Evolutionary conservation across 2,888 invertebrate species (phyloP).

Genomic region (Craniophora ligustri): DNA sequence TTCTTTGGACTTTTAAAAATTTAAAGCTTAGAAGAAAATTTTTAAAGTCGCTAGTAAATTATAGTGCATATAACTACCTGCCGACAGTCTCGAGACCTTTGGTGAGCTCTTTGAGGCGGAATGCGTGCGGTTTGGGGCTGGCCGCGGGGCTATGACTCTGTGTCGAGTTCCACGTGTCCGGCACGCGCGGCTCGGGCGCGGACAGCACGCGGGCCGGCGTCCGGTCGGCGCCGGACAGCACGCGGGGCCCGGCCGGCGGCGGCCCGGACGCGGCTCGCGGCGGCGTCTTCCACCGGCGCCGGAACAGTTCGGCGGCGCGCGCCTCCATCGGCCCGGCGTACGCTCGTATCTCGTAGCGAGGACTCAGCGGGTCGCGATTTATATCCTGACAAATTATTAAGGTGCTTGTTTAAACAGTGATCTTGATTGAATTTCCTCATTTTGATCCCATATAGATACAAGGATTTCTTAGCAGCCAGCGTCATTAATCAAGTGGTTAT

Average conservation of each 20-base stretch:
- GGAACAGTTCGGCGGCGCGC: constrained; percentile 91
- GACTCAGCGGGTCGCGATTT: constrained; percentile 90
- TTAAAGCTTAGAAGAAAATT: no score
- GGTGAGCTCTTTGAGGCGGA: constrained; percentile 92
- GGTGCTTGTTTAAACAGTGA: no score
- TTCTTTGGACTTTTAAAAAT: no score
- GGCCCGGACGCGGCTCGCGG: constrained; percentile 80
- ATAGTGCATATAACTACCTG: constrained; percentile 74
- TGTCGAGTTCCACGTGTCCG: constrained; percentile 63
- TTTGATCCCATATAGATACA: no score
- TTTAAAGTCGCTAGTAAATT: no score
- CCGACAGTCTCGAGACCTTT: constrained; percentile 97
- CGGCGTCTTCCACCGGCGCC: constrained; percentile 95
- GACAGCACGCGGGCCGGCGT: no score
- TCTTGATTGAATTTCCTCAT: no score
- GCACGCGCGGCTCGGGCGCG: constrained; percentile 90
- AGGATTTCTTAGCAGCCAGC: no score
- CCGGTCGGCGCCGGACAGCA: constrained; percentile 81
- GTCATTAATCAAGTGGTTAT: no score
- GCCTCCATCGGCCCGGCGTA: constrained; percentile 97
- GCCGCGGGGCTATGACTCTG: constrained; percentile 35
- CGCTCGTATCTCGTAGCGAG: constrained; percentile 93
- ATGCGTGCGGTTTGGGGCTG: constrained; percentile 55
- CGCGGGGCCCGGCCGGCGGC: constrained; percentile 77
- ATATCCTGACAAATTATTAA: constrained; percentile 89